Evolutionary conservation across 2,113 vertebrate species (phyloP), one percentile per base, ranked within the genome.

Genomic region (Eolophus roseicapilla): DNA sequence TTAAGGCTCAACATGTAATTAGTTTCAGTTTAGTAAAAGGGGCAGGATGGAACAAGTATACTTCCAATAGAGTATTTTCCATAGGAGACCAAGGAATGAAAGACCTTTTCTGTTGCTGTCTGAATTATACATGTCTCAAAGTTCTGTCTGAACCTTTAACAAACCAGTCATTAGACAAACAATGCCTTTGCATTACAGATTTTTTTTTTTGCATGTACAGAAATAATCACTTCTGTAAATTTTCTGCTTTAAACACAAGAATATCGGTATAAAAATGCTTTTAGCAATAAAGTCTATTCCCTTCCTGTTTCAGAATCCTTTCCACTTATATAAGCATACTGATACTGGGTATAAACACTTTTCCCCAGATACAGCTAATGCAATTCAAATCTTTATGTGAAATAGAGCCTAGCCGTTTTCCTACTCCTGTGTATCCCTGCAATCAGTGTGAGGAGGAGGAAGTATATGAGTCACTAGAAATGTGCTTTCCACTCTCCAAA

Each of bases 1-100:
- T 91, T 97, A 94, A 82, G 84, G 53, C 78, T 96, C 59, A 91
- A 91, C 90, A 96, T 85, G 84, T 75, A 95, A 86, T 92, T 96
- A 92, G 49, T 86, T 95, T 82, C 85, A 92, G 75, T 95, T 90
- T 88, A 93, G 85, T 4, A 1, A 80, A 94, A 92, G 87, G 52
- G 49, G 53, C 78, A 77, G 67, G 37, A 74, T 67, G 29, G 49
- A 94, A 73, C 70, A 91, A 71, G 69, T 71, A 55, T 57, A 27
- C 6, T 57, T 92, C 60, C 10, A 20, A 35, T 41, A 55, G 39
- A 75, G 25, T 77, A 52, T 91, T 91, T 91, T 94, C 77, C 44
- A 35, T 21, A 71, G 57, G 50, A 87, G 37, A 89, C 53, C 28
- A 73, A 78, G 43, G 24, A 91, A 68, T 28, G 3, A 81, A 78